Evolutionary conservation across 2,797 vertebrate species (phyloP), one percentile per base, ranked within the genome.

Genomic region (Neosilurus hyrtlii): DNA sequence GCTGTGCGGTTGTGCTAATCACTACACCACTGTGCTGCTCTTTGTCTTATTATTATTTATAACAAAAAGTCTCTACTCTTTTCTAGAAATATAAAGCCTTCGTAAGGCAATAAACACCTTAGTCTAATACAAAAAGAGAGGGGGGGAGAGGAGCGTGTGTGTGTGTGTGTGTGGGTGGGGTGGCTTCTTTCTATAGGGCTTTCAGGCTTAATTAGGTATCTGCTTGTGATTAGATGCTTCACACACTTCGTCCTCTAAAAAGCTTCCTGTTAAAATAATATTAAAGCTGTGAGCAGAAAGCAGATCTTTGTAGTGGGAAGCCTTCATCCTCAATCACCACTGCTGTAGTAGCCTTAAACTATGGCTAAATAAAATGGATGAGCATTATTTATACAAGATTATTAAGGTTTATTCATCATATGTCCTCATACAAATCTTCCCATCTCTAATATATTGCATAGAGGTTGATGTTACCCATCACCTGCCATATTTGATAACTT

Each of bases 401-500:
- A 35, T 4, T 56, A 61, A 16, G 14, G 22, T 66, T 63, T 66
- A 68, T 11, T 80, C 80, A 79, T 14, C 18, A 79, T 77, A 57
- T 15, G 43, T 66, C 65, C 72, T 54, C 11, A 80, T 78, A 57
- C 59, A 76, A 65, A 22, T 59, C 73, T 37, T 80, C 61, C 83
- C 57, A 51, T 80, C 24, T 14, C 3, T 67, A 70, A 78, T 81
- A 83, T 81, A 83, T 54, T 22, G 68, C 51, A 24, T 14, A 20
- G 66, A 26, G 72, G 79, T 76, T 74, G 77, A 72, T 63, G 80
- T 83, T 82, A 83, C 66, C 83, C 81, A 86, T 35, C 10, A 43
- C 22, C 24, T 72, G 62, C 12, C 67, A 49, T 12, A 15, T 72
- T 9, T 54, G 15, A 24, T 26, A 35, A 54, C 71, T 54, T 73